phyloP scores from a whole-genome alignment of 2,113 vertebrate species.

The Dinomys branickii region DNA sequence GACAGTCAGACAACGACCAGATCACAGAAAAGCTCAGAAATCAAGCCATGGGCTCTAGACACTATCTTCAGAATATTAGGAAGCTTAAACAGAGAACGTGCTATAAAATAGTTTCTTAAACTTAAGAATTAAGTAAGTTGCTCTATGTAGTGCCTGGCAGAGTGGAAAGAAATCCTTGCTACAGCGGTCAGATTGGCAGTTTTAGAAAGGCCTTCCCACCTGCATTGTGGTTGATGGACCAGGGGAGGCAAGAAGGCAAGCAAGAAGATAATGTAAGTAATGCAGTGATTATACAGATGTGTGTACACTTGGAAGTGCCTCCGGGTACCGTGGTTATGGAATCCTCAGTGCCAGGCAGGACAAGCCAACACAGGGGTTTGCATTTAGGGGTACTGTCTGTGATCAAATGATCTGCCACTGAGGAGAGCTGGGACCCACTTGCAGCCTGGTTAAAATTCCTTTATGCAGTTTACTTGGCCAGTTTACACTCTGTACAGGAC shows the following conservation, averaged over 20 bases:
- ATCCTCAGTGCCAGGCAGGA: background rate
- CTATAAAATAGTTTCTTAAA: background rate
- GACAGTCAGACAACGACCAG: background rate
- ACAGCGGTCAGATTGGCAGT: background rate
- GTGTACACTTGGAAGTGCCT: background rate
- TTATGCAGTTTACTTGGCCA: background rate
- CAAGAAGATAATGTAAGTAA: background rate
- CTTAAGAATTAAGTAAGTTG: background rate
- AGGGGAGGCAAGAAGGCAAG: background rate
- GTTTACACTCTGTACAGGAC: background rate
- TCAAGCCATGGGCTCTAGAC: background rate
- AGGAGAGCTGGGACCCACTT: too few relatives aligned
- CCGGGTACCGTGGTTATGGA: background rate
- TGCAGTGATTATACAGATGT: accelerated
- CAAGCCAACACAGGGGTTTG: background rate
- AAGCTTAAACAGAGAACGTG: background rate
- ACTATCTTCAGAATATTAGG: background rate
- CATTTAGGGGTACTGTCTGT: background rate
- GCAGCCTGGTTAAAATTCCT: background rate
- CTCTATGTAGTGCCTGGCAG: background rate
- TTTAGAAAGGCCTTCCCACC: background rate
- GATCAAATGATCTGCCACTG: background rate
- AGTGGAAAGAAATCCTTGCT: background rate
- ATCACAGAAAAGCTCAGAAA: background rate
- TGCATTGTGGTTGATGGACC: background rate